A percentile compares a stretch with the other conserved stretches of the same genome.
These are phyloP conservation scores for Polyergus mexicanus DNA, from an alignment of 1,140 invertebrate species.

Conservation along the genomic window DNA sequence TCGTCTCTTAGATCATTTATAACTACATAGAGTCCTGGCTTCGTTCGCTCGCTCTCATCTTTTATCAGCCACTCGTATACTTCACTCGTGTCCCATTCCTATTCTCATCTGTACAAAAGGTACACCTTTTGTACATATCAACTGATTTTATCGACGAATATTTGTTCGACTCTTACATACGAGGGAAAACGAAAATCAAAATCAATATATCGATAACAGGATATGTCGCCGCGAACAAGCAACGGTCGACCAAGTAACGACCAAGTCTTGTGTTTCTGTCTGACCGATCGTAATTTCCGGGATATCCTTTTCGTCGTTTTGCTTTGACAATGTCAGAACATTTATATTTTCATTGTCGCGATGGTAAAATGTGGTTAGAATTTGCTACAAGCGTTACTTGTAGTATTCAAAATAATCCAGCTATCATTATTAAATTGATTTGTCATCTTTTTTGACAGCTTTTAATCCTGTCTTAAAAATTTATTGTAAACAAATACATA, in stretches of 20 bases:
- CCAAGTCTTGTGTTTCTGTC: not conserved
- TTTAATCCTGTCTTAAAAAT: not conserved
- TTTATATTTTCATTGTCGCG: constrained; percentile 45
- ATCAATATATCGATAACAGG: constrained; percentile 46
- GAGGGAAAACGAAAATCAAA: constrained; percentile 48
- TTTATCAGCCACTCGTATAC: constrained; percentile 8
- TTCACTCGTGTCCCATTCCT: not conserved
- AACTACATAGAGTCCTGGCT: constrained; percentile 2
- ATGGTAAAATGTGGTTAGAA: constrained; percentile 20
- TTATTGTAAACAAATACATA: too few species aligned
- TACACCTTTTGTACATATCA: not conserved
- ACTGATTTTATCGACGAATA: constrained; percentile 33
- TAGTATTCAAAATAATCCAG: not conserved
- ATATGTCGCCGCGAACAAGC: constrained; percentile 28
- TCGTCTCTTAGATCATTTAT: constrained; percentile 21
- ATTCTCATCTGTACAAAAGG: not conserved
- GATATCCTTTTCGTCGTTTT: not conserved
- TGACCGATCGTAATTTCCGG: constrained; percentile 39
- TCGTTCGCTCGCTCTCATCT: not conserved
- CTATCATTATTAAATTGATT: constrained; percentile 13
- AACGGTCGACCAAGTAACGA: constrained; percentile 26
- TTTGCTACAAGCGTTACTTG: not conserved
- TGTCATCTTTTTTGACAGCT: not conserved
- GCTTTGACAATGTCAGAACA: constrained; percentile 10
- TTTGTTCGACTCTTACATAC: constrained; percentile 7